These are phyloP conservation scores for Ammodytes dubius DNA, from an alignment of 2,113 vertebrate genomes.

Conservation along the genomic window DNA sequence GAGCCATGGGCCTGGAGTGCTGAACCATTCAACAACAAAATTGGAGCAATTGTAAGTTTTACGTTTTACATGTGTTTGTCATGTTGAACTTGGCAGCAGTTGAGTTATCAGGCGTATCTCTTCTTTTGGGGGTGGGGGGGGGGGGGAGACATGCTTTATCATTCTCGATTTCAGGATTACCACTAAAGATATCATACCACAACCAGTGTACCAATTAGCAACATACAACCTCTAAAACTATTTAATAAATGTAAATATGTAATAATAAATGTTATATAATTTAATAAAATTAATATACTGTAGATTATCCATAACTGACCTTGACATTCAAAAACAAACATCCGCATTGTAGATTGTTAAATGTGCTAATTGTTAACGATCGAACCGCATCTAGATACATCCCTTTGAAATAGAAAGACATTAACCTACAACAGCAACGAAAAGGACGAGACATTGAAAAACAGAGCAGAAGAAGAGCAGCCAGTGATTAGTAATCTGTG, in stretches of 20 bases:
- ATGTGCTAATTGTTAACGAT: neutral
- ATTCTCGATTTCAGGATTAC: too few species aligned
- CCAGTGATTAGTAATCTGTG: slow-evolving; percentile 60
- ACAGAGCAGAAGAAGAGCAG: slow-evolving; percentile 30
- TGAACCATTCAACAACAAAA: neutral
- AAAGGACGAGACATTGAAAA: slow-evolving; percentile 21
- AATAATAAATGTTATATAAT: too few species aligned
- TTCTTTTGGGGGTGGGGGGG: too few species aligned
- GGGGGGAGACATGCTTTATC: too few species aligned
- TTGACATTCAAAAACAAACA: neutral
- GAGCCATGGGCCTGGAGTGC: too few species aligned
- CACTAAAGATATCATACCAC: too few species aligned
- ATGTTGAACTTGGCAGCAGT: neutral
- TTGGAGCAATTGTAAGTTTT: neutral
- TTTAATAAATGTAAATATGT: too few species aligned
- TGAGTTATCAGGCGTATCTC: neutral
- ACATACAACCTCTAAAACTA: too few species aligned
- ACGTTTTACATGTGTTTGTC: neutral
- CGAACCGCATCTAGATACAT: neutral
- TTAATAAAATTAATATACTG: too few species aligned
- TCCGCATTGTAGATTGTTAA: neutral
- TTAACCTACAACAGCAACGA: neutral
- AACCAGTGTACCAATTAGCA: too few species aligned
- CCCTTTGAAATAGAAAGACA: slow-evolving; percentile 1
- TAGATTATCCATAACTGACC: too few species aligned